phyloP scores from a whole-genome alignment of 1,140 invertebrate species.

The Parapsyche elsis region DNA sequence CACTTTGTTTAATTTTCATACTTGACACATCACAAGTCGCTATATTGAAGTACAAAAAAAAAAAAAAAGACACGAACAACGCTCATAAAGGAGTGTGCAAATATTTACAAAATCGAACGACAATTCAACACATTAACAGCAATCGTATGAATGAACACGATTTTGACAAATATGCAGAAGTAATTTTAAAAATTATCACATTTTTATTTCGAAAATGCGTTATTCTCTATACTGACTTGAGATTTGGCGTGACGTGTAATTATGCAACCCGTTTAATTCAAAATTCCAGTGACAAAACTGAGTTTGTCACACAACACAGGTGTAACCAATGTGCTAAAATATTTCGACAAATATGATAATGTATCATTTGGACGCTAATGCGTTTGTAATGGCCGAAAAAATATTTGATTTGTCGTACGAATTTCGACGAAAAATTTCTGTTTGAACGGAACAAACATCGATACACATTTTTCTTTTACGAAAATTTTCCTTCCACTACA shows the following conservation, averaged over 20 bases:
- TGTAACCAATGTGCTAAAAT: slow-evolving; percentile 14
- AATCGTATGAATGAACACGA: slow-evolving; percentile 1
- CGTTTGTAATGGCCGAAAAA: not conserved
- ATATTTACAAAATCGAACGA: not conserved
- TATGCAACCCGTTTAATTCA: no score
- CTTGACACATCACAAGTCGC: no score
- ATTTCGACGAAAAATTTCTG: not conserved
- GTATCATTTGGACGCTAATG: slow-evolving; percentile 20
- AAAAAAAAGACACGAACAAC: no score
- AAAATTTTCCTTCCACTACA: not conserved
- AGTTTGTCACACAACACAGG: slow-evolving; percentile 5
- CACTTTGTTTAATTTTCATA: no score
- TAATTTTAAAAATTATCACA: no score
- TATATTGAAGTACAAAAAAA: no score
- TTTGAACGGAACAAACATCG: slow-evolving; percentile 6
- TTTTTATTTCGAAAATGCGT: no score
- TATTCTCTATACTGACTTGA: no score
- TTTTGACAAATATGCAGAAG: no score
- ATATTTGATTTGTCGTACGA: not conserved
- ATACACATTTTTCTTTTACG: not conserved
- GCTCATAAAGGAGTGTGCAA: not conserved
- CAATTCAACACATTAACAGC: not conserved
- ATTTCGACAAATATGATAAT: slow-evolving; percentile 17
- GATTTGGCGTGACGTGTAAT: no score
- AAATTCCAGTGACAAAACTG: not conserved